Conservation (phyloP, 1,140 invertebrate species). For the Hetaerina americana region DNA sequence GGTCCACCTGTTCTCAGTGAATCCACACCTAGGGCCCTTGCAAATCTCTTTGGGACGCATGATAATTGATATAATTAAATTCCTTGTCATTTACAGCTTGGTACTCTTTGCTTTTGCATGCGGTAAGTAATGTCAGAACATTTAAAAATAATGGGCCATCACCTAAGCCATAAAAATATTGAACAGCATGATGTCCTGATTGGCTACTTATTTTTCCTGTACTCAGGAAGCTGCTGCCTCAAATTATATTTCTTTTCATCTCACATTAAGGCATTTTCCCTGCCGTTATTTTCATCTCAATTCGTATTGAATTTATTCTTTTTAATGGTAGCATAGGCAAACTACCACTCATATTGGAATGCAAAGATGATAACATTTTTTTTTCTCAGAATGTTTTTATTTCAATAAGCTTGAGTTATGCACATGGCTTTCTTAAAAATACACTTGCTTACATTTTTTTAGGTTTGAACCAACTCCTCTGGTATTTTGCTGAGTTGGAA, state of each 20-base stretch:
- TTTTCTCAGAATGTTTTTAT: too few relatives aligned
- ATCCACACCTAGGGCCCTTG: slow-evolving; percentile 77
- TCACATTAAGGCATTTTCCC: too few relatives aligned
- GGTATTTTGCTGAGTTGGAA: slow-evolving; percentile 80
- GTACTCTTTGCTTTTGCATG: slow-evolving; percentile 76
- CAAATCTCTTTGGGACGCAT: slow-evolving; percentile 72
- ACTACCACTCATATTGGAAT: too few relatives aligned
- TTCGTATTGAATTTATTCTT: too few relatives aligned
- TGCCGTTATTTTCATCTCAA: too few relatives aligned
- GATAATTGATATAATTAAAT: slow-evolving; percentile 79
- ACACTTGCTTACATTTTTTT: slow-evolving; percentile 23
- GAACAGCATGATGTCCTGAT: too few relatives aligned
- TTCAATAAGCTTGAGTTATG: too few relatives aligned
- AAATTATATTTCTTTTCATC: not conserved
- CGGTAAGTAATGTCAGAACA: slow-evolving; percentile 43
- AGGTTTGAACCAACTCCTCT: slow-evolving; percentile 71
- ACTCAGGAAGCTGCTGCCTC: not conserved
- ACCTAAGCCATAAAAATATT: too few relatives aligned
- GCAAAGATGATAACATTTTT: too few relatives aligned
- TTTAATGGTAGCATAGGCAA: too few relatives aligned
- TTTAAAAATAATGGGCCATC: too few relatives aligned
- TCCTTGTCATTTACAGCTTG: slow-evolving; percentile 72
- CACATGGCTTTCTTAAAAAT: too few relatives aligned
- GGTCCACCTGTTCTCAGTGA: slow-evolving; percentile 81
- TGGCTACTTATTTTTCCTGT: slow-evolving; percentile 27